A percentile compares a stretch with the other conserved stretches of the same genome.
These are phyloP conservation scores for Typhlichthys subterraneus DNA, from an alignment of 2,797 vertebrate genomes.

Conservation along the genomic window DNA sequence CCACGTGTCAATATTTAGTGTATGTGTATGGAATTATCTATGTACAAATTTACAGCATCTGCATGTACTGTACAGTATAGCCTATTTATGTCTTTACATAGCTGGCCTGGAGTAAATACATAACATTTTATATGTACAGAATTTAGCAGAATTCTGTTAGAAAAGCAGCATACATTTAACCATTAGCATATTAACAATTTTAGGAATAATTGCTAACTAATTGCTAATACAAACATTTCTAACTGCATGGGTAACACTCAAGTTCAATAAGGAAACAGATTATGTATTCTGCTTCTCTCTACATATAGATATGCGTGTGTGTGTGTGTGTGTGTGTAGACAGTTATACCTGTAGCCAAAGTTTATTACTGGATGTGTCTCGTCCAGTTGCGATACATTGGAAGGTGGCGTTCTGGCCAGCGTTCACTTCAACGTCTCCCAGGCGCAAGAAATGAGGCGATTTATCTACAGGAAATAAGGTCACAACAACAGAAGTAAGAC, in stretches of 20 bases:
- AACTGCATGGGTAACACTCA: no score
- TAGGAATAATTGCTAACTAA: no score
- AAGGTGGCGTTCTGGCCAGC: slow-evolving; percentile 97
- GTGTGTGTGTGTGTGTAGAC: not conserved
- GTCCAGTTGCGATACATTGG: slow-evolving; percentile 95
- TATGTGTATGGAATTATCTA: no score
- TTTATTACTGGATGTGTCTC: slow-evolving; percentile 93
- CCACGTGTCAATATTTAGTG: not conserved
- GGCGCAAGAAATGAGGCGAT: slow-evolving; percentile 95
- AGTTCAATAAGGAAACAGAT: no score
- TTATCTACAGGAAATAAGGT: slow-evolving; percentile 78
- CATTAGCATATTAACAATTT: no score
- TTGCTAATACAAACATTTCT: no score
- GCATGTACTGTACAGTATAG: slow-evolving; percentile 24
- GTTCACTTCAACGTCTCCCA: slow-evolving; percentile 97
- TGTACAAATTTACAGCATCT: no score
- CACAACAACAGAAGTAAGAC: slow-evolving; percentile 17
- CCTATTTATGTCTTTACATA: no score
- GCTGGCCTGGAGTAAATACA: no score
- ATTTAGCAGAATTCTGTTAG: no score
- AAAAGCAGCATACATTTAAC: no score
- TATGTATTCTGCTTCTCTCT: no score
- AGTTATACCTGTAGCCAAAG: slow-evolving; percentile 92
- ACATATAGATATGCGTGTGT: not conserved
- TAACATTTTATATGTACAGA: not conserved